phyloP scores from a whole-genome alignment of 2,888 invertebrate species.

The Pecten maximus region DNA sequence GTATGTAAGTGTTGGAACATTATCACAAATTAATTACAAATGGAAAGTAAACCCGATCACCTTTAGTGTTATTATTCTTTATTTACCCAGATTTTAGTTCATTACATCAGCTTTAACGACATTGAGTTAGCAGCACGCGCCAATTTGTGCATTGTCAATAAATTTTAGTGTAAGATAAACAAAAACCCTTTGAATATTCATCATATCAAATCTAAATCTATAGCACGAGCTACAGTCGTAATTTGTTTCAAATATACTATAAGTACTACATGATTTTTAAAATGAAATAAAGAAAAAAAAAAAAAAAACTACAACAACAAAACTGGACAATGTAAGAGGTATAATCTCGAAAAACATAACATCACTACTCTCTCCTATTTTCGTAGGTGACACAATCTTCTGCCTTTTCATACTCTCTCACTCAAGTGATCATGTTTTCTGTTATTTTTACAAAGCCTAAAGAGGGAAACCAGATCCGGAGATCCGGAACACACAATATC shows the following conservation, averaged over 20 bases:
- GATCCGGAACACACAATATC: no score
- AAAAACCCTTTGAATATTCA: background rate
- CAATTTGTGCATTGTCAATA: background rate
- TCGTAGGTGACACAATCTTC: no score
- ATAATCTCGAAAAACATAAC: no score
- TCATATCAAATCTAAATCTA: background rate
- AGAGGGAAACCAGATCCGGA: no score
- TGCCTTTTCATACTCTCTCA: no score
- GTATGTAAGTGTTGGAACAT: background rate
- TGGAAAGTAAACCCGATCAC: background rate
- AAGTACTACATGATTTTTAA: background rate
- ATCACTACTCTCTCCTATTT: no score
- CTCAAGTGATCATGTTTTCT: no score
- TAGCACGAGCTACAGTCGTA: background rate
- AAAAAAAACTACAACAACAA: no score
- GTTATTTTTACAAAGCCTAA: no score
- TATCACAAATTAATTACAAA: background rate
- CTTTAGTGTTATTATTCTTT: slow-evolving; percentile 10
- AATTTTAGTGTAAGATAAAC: background rate
- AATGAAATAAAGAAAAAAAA: no score
- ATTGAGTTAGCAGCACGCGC: background rate
- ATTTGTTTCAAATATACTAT: no score
- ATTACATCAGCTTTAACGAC: background rate
- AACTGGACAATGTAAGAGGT: no score
- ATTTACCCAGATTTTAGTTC: slow-evolving; percentile 15